Base-by-base conservation (phyloP, 2,113 vertebrate species). In the Pollachius pollachius region DNA sequence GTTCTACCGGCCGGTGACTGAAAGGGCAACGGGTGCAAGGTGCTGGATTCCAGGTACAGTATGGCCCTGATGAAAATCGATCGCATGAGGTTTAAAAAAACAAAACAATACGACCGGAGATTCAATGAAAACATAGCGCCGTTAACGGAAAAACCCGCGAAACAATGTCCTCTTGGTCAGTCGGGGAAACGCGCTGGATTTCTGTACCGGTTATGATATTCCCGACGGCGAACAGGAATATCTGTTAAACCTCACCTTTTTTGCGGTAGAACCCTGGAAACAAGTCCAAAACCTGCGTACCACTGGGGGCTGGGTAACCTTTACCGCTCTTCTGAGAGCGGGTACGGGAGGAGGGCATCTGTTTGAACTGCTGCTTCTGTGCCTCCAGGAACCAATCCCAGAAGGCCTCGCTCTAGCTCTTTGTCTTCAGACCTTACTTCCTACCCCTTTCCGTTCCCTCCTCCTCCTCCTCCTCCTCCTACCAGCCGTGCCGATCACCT, bases 271-370 rank as follows among this genome's bases (percentile, higher is more conserved):
- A 52, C 65, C 71, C 79, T 79, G 80, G 76, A 82, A 84, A 79
- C 75, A 84, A 74, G 79, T 81, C 61, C 19, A 68, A 68, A 68
- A 72, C 59, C 37, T 30, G 64, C 60, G 71, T 74, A 75, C 79
- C 71, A 75, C 79, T 69, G 79, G 64, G 79, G 79, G 79, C 79
- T 67, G 70, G 80, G 74, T 83, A 75, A 82, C 79, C 82, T 83
- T 85, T 87, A 67, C 76, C 61, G 64, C 68, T 80, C 37, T 73
- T 74, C 64, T 56, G 72, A 69, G 70, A 76, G 71, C 66, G 68
- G 52, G 61, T 84, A 81, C 64, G 67, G 68, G 62, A 52, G 52
- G 72, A n/a, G 54, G 54, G 15, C 9, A n/a, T 79, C 67, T 72
- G 65, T 89, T 83, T 86, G 74, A 84, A 82, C 75, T 67, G 67